Percentiles rank a stretch among this genome's conserved stretches.
phyloP scores from a whole-genome alignment of 2,888 invertebrate species.

The Andrena minutula region DNA sequence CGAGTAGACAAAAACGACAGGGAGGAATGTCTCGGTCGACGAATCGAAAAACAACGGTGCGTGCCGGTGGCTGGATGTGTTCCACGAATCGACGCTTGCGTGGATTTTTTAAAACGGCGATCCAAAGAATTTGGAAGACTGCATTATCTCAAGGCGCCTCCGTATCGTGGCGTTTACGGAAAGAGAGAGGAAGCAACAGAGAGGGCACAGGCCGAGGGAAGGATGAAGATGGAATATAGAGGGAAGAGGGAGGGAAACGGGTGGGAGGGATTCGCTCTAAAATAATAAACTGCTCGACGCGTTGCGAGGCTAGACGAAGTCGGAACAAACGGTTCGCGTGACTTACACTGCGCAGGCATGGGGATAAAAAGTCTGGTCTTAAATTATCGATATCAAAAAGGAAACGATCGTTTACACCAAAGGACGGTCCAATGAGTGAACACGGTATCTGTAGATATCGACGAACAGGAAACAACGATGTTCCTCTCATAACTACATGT shows the following conservation, averaged over 20 bases:
- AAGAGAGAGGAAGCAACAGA: slow-evolving; percentile 39
- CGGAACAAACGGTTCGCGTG: slow-evolving; percentile 57
- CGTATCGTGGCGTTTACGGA: slow-evolving; percentile 38
- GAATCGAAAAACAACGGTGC: neutral
- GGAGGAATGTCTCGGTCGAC: neutral
- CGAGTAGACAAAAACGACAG: neutral
- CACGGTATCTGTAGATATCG: neutral
- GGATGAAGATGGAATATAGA: slow-evolving; percentile 42
- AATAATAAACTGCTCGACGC: slow-evolving; percentile 78
- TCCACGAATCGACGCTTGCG: slow-evolving; percentile 10
- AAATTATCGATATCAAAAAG: slow-evolving; percentile 16
- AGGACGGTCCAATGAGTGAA: neutral
- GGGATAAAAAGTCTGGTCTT: slow-evolving; percentile 34
- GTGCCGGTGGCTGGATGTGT: neutral
- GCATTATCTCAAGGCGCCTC: slow-evolving; percentile 66
- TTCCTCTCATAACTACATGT: too few species aligned
- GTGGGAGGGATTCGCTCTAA: slow-evolving; percentile 76
- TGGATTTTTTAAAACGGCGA: slow-evolving; percentile 55
- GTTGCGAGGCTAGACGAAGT: slow-evolving; percentile 70
- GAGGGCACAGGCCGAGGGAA: slow-evolving; percentile 44
- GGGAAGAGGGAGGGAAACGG: slow-evolving; percentile 53
- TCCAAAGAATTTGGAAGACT: slow-evolving; percentile 64
- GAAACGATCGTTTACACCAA: neutral
- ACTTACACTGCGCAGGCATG: slow-evolving; percentile 67
- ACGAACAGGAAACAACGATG: neutral